Base-by-base conservation (phyloP, 1,140 invertebrate genomes). In the Zaprionus tsacasi region DNA sequence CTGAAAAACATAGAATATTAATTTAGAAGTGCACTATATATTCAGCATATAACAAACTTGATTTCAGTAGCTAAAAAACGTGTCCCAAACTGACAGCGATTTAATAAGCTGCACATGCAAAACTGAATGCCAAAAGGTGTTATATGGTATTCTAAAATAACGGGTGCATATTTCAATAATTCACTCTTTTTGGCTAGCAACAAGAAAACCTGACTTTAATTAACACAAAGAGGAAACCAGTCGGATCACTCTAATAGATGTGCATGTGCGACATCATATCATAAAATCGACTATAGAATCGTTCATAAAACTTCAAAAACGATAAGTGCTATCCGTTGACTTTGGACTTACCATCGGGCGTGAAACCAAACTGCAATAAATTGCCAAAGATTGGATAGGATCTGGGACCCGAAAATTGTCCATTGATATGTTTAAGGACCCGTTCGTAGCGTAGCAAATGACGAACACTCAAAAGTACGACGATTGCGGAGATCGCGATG, bases 91-190 rank as follows among this genome's bases (percentile, higher is more conserved):
- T 68, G 68, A 56, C 45, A 71, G 35, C 17, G 40, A 36, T 60
- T 17, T 48, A 48, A 17, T 11, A 2, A 48, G 17, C 68, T 52
- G 12, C 45, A 57, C 36, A 68, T 64, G 50, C 38, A 30, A 40
- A 70, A 58, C 59, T 73, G 75, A 88, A 83, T 88, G 83, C 69
- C 81, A 89, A 89, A 77, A 76, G 79, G 85, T 72, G 81, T 71
- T 56, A 75, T 78, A 69, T 61, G 58, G 61, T 57, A 43, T 43
- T 43, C 6, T 15, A 7, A 7, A 73, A 60, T 55, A 13, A 68
- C 55, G 70, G 65, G 36, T 13, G 40, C 40, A 64, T 68, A 75
- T 58, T 68, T 75, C 35, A 79, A 73, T 33, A 70, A 63, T 54
- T 75, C 58, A 15, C 30, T 61, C n/a, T 38, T 15, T 64, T 56